A percentile compares a stretch with the other conserved stretches of the same genome.
phyloP scores from a whole-genome alignment of 2,113 vertebrate genomes.

The Sciurus niger region DNA sequence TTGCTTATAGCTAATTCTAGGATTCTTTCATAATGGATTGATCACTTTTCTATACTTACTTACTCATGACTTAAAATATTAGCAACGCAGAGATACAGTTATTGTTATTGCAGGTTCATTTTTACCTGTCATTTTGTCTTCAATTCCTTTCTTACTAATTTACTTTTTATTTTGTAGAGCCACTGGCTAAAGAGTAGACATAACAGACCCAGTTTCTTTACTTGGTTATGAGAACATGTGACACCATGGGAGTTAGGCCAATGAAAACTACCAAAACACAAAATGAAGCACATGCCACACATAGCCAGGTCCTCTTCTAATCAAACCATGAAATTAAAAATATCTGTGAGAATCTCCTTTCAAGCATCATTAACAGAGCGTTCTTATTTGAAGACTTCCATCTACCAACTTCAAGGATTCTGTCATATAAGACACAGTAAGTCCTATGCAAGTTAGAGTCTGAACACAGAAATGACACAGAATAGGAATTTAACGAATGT shows the following conservation, averaged over 20 bases:
- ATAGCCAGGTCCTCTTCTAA: neutral
- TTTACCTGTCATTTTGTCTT: neutral
- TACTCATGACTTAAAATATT: constrained; percentile 35
- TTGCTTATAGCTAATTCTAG: neutral
- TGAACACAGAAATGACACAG: neutral
- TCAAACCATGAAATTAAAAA: constrained; percentile 32
- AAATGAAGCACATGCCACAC: neutral
- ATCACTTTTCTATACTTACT: constrained; percentile 54
- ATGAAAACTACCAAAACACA: neutral
- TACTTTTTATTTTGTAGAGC: constrained; percentile 22
- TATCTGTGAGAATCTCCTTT: neutral
- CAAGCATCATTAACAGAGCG: neutral
- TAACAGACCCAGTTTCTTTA: constrained; percentile 27
- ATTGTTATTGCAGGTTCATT: neutral
- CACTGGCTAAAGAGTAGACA: neutral
- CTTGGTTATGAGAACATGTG: neutral
- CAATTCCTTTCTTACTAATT: constrained; percentile 47
- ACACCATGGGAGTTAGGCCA: neutral
- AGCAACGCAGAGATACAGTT: neutral
- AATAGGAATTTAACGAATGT: neutral
- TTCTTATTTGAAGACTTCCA: constrained; percentile 23
- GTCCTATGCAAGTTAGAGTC: neutral
- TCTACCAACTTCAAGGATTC: neutral
- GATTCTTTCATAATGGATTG: neutral
- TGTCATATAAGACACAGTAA: neutral